Evolutionary conservation across 1,140 invertebrate species (phyloP).

Genomic region (Vollenhovia emeryi): DNA sequence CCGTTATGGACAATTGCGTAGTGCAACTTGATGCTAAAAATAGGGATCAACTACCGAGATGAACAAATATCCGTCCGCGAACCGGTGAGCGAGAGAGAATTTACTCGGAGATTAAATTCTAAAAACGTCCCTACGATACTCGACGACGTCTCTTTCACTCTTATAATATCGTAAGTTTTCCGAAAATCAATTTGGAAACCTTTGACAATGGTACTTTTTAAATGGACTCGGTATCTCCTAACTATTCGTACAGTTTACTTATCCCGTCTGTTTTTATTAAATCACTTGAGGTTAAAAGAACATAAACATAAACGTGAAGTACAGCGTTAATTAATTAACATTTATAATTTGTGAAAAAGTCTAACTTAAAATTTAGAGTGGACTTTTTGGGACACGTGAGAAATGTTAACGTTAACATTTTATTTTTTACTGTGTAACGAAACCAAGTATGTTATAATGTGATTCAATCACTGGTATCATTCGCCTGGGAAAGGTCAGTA

Average conservation of each 20-base stretch:
- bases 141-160: background rate
- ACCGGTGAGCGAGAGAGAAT: background rate
- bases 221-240: too few relatives aligned
- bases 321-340: too few relatives aligned
- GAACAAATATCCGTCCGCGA: background rate
- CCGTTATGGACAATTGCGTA: background rate
- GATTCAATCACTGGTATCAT: background rate
- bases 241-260: too few relatives aligned
- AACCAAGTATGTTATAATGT: background rate
- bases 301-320: too few relatives aligned
- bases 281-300: too few relatives aligned
- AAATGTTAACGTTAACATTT: too few relatives aligned
- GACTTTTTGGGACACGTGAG: too few relatives aligned
- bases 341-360: too few relatives aligned
- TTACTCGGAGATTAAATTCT: background rate
- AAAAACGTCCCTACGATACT: background rate
- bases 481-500: background rate
- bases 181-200: background rate
- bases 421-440: too few relatives aligned
- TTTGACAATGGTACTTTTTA: background rate
- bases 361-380: too few relatives aligned
- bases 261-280: too few relatives aligned
- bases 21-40: constrained; percentile 1
- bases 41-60: background rate
- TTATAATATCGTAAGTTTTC: background rate